Percentiles rank a stretch among this genome's conserved stretches.
Conservation (phyloP, 2,797 vertebrate genomes). For the Gallinago stenura region DNA sequence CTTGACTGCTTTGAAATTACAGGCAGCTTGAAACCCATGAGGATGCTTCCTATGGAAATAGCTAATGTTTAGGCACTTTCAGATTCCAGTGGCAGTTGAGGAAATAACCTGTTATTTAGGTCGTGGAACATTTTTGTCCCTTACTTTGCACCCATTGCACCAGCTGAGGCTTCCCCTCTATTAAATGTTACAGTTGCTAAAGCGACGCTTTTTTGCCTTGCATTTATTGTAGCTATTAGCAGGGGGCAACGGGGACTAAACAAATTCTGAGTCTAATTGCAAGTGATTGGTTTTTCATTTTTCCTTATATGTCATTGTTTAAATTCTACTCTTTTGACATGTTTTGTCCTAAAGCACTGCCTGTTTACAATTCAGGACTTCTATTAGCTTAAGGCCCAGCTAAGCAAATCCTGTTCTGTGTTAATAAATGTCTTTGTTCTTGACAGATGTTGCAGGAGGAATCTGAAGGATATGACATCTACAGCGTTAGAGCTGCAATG, state of each 20-base stretch:
- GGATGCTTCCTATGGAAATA: neutral
- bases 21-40: neutral
- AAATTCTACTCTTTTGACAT: slow-evolving; percentile 59
- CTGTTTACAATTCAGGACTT: slow-evolving; percentile 62
- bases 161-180: neutral
- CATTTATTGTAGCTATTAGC: neutral
- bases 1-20: neutral
- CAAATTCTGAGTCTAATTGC: slow-evolving; percentile 32
- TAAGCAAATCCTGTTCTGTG: slow-evolving; percentile 59
- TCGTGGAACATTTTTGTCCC: neutral
- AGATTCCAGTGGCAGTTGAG: neutral
- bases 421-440: slow-evolving; percentile 55
- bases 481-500: neutral
- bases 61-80: neutral
- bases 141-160: neutral
- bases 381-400: slow-evolving; percentile 56
- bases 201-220: neutral
- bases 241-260: neutral
- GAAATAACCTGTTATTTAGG: neutral
- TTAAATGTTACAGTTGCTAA: neutral
- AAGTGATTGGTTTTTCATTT: slow-evolving; percentile 62
- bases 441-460: slow-evolving; percentile 58
- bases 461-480: slow-evolving; percentile 64
- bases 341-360: slow-evolving; percentile 69
- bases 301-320: slow-evolving; percentile 53